Evolutionary conservation across 23 tunicate species (phyloP).

Genomic region (Styela clava): DNA sequence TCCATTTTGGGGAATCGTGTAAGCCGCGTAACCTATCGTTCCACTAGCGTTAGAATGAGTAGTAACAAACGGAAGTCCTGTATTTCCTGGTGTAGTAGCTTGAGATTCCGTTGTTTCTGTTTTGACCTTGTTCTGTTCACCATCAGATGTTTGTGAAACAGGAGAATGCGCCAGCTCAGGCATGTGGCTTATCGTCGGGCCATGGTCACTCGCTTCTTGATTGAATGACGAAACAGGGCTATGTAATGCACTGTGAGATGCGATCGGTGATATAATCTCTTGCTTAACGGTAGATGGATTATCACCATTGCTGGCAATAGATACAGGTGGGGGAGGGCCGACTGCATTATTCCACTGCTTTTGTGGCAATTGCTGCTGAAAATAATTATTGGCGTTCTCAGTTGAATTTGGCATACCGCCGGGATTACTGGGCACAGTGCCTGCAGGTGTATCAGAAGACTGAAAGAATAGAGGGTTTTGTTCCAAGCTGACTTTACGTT

Average conservation of each 20-base stretch:
- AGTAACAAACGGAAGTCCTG: not conserved
- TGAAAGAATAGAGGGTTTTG: not conserved
- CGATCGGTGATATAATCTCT: not conserved
- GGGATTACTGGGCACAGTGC: too few species aligned
- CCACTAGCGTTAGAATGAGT: not conserved
- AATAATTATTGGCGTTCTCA: not conserved
- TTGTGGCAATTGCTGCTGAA: not conserved
- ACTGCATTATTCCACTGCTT: not conserved
- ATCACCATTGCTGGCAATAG: not conserved
- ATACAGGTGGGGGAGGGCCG: not conserved
- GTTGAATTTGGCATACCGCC: not conserved
- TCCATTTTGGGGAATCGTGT: not conserved
- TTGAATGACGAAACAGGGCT: not conserved
- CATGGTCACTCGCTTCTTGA: not conserved
- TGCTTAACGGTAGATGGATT: not conserved
- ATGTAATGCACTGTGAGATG: slow-evolving; percentile 3
- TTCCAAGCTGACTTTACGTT: not conserved
- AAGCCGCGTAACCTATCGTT: not conserved
- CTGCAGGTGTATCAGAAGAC: too few species aligned
- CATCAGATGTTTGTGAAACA: not conserved
- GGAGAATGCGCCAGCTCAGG: slow-evolving; percentile 7
- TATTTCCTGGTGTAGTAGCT: not conserved
- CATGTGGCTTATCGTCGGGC: slow-evolving; percentile 8
- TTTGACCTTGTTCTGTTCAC: not conserved
- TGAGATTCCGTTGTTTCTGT: not conserved